phyloP scores from a whole-genome alignment of 2,888 invertebrate genomes.

The Omphaloscelis lunosa region DNA sequence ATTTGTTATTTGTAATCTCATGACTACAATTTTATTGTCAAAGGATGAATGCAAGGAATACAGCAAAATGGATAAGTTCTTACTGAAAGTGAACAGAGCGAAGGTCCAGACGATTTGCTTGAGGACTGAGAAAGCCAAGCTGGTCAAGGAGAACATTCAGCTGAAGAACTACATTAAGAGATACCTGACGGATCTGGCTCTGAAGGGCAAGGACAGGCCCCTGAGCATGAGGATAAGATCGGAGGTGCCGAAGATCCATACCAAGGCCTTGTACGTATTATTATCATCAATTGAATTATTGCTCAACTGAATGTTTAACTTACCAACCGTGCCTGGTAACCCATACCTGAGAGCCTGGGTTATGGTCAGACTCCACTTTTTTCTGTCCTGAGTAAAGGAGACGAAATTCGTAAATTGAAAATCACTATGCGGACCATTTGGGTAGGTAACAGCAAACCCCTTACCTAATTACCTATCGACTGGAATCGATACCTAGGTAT shows the following conservation, averaged over 20 bases:
- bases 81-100: slow-evolving; percentile 88
- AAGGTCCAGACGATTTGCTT: slow-evolving; percentile 85
- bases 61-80: slow-evolving; percentile 93
- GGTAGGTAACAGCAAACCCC: too few species aligned
- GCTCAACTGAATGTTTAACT: too few species aligned
- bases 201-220: slow-evolving; percentile 83
- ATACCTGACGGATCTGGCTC: slow-evolving; percentile 91
- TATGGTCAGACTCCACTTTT: too few species aligned
- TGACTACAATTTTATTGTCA: not conserved
- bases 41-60: slow-evolving; percentile 88
- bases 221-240: slow-evolving; percentile 78
- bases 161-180: slow-evolving; percentile 91
- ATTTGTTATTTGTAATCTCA: not conserved
- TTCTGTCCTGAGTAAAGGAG: too few species aligned
- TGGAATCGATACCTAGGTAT: too few species aligned
- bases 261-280: slow-evolving; percentile 42
- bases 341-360: too few species aligned
- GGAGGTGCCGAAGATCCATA: slow-evolving; percentile 73
- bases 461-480: too few species aligned
- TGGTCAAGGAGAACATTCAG: slow-evolving; percentile 91
- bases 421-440: too few species aligned
- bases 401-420: too few species aligned
- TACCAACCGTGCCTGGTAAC: too few species aligned
- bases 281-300: not conserved
- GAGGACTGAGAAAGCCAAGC: slow-evolving; percentile 82